Base-by-base conservation (phyloP, 2,113 vertebrate species). In the Dinomys branickii region DNA sequence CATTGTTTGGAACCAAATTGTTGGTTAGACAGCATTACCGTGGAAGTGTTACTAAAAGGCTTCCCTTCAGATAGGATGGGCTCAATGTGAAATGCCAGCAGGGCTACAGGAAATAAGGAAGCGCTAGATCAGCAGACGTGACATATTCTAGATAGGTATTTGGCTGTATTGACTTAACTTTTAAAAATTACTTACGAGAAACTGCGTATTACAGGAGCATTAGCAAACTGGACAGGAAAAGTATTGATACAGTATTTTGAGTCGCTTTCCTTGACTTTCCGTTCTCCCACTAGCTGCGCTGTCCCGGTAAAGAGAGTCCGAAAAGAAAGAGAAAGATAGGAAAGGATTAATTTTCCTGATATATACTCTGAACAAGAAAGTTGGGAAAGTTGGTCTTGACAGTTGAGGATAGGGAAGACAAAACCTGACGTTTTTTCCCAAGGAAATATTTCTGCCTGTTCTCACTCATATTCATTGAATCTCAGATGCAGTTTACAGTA, bases 1-100 rank as follows among this genome's bases (percentile, higher is more conserved):
- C 90, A 44, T 83, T 95, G 22, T 96, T 95, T 92, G 78, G n/a
- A 54, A 65, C 93, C 84, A 75, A 58, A 91, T 61, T 65, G 12
- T 90, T 93, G 92, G n/a, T 56, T 93, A 61, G 71, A 52, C 9
- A 59, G 20, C 30, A 47, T 71, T 71, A 75, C 71, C 44, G 61
- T 47, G 71, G 33, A 94, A 47, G 28, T 65, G 19, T 85, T 28
- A 88, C 41, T 58, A 50, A 65, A 33, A 30, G 7, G 19, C 14
- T 93, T 33, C 26, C 67, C 93, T 95, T 90, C 87, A 85, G 58
- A 65, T 47, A 69, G 33, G 3, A 26, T 65, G 58, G 14, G 28
- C 13, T 69, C 71, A 44, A 41, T 61, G 71, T 91, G 84, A 77
- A 94, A 82, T 85, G 17, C 82, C 35, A 28, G 1, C 35, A 38